Evolutionary conservation across 2,797 vertebrate species (phyloP), one percentile per base, ranked within the genome.

Genomic region (Chiropotes sagulatus): DNA sequence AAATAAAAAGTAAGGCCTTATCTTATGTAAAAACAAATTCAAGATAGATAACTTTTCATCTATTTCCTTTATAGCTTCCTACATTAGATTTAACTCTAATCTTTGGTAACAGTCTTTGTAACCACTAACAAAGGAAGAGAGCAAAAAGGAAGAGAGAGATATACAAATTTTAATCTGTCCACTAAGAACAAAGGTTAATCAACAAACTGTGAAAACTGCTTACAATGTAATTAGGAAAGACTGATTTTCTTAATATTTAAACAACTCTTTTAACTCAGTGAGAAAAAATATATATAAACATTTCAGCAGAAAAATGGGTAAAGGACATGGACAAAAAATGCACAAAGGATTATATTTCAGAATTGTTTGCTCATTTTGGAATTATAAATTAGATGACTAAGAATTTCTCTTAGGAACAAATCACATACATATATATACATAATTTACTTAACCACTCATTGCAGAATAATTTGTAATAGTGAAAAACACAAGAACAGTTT

Each of bases 11-110:
- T 24, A 67, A 72, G 91, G 24, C 14, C 82, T 94, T 48, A 89
- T 11, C 30, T 94, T 78, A 85, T 7, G 73, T 58, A 39, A 94
- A 97, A 96, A 64, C 85, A 80, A 96, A 75, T 88, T 95, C 30
- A 52, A 86, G 79, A 70, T 15, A 67, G 52, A 36, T 48, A 93
- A 84, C 13, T 93, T 94, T 88, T 81, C 70, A 93, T 94, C 81
- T 83, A 72, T 13, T 90, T 90, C 33, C 50, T 92, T 70, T 50
- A 72, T 4, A 15, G 72, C 75, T 91, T 94, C 30, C 46, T 46
- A 90, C 9, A 4, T 61, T 52, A 92, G 57, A 93, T 30, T 79
- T 67, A 92, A 89, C n/a, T 93, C 58, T 88, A 12, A 86, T 20
- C 72, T 75, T 58, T 58, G 48, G 17, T 44, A 84, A 90, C 10